These are phyloP conservation scores for Columba guinea DNA, from an alignment of 2,797 vertebrate genomes.

Conservation along the genomic window DNA sequence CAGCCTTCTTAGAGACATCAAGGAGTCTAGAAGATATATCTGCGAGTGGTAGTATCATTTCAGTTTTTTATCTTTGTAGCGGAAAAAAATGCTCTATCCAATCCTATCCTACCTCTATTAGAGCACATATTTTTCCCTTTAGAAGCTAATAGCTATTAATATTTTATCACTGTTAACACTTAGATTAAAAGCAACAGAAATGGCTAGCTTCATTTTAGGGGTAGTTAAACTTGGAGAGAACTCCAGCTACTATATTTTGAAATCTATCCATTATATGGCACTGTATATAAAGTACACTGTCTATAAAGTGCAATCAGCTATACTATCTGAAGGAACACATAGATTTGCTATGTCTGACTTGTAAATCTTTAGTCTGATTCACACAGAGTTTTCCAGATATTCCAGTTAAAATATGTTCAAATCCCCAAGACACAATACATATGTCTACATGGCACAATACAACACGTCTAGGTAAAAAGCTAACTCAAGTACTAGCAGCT, in stretches of 20 bases:
- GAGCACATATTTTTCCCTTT: not conserved
- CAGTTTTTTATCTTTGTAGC: not conserved
- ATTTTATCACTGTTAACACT: conserved; percentile 1
- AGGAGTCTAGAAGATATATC: not conserved
- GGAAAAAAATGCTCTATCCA: not conserved
- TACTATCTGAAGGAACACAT: not conserved
- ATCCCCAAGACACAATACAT: not conserved
- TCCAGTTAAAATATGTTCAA: not conserved
- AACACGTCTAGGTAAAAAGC: not conserved
- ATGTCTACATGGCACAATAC: not conserved
- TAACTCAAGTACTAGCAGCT: not conserved
- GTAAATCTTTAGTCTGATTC: conserved; percentile 5
- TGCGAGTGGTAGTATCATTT: not conserved
- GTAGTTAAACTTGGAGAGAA: not conserved
- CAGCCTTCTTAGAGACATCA: not conserved
- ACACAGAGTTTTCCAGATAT: not conserved
- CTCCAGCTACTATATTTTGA: not conserved
- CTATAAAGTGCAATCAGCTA: not conserved
- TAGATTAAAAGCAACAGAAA: conserved; percentile 10
- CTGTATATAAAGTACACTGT: not conserved
- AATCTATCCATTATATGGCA: not conserved
- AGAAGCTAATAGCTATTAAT: not conserved
- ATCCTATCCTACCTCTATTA: not conserved
- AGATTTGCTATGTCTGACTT: not conserved
- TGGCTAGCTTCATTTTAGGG: not conserved